Conservation (phyloP, 2,797 vertebrate genomes). For the Limosa lapponica region DNA sequence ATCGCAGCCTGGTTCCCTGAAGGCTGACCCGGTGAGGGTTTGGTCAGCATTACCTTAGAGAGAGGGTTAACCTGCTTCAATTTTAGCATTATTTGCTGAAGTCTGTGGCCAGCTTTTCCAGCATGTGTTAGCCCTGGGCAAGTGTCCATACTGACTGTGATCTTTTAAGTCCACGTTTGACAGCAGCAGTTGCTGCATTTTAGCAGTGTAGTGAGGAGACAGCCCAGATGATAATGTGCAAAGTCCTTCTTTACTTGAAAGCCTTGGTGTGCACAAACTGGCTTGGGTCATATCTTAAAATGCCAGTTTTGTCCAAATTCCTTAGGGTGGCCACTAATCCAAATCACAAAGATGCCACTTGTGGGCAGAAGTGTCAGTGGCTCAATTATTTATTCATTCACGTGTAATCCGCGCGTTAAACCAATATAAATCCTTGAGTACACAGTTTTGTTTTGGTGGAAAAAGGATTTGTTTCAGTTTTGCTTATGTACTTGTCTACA, state of each 20-base stretch:
- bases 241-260: constrained; percentile 19
- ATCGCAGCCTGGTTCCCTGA: not conserved
- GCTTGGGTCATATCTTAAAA: not conserved
- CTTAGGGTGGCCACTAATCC: not conserved
- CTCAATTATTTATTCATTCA: not conserved
- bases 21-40: not conserved
- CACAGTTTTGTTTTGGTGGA: not conserved
- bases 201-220: not conserved
- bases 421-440: not conserved
- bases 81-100: not conserved
- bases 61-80: not conserved
- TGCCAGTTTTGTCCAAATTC: not conserved
- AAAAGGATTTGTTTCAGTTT: not conserved
- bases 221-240: not conserved
- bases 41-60: not conserved
- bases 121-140: not conserved
- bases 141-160: not conserved
- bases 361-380: not conserved
- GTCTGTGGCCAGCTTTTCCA: not conserved
- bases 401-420: not conserved
- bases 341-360: not conserved
- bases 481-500: not conserved
- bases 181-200: not conserved
- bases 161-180: not conserved
- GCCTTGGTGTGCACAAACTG: not conserved